Evolutionary conservation across 1,140 invertebrate genomes (phyloP), one percentile per base, ranked within the genome.

Genomic region (Ceratosolen fusciceps): DNA sequence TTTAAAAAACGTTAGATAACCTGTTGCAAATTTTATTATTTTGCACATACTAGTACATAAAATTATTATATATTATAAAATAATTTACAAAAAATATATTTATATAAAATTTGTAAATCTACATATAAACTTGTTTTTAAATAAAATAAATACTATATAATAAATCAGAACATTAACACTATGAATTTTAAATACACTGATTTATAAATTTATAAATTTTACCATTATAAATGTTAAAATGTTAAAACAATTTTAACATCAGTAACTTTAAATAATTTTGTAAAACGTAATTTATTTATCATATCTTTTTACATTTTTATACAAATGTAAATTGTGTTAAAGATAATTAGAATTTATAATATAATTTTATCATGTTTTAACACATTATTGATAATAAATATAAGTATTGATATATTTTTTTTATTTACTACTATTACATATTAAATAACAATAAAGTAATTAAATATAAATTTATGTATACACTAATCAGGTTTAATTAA

Each of bases 241-340:
- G 12, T 43, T 7, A 43, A 43, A 5, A 37, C 29, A 62, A 65
- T 79, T 65, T 52, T 60, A 78, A 54, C 19, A 24, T n/a, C 1
- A 58, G 31, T 8, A 52, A 52, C 14, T 70, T 24, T 71, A 34
- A 49, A 65, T 54, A 16, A 49, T 67, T 67, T 74, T 10, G 16
- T 39, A 65, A 14, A 74, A 74, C 26, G 10, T 29, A 52, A 70
- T 79, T 74, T 74, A 79, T 79, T 74, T 79, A 67, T 74, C 49
- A 79, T 79, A 68, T 43, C 56, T 67, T 74, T 79, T 79, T 74
- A 74, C 71, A 79, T 68, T 14, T 56, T 58, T 21, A 68, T 68
- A 79, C 70, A 79, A 79, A 68, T 79, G 77, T 47, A 74, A 49
- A 58, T 34, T 68, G 29, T 68, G 29, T 68, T 31, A 79, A 73